Percentiles rank a stretch among this genome's conserved stretches.
Evolutionary conservation across 2,113 vertebrate genomes (phyloP).

Genomic region (Myotis brandtii): DNA sequence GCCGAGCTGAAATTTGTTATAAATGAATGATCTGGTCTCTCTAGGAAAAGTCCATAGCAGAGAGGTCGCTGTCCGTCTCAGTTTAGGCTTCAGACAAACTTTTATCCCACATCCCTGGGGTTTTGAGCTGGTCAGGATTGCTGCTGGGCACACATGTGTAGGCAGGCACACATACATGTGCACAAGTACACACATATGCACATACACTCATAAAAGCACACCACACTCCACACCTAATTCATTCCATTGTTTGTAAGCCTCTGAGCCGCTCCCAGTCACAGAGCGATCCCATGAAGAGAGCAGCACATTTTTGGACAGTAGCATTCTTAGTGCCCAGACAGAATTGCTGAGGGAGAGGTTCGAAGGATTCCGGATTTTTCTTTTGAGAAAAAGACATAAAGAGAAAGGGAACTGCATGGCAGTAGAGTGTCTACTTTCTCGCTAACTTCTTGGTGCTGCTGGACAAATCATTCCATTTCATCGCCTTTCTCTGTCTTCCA

Average conservation of each 20-base stretch:
- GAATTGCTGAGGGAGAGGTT: not conserved
- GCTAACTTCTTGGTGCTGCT: not conserved
- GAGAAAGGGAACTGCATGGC: no score
- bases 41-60: not conserved
- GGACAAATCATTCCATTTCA: not conserved
- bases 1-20: not conserved
- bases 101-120: not conserved
- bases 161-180: no score
- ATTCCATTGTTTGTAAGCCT: not conserved
- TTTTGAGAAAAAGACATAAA: not conserved
- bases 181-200: not conserved
- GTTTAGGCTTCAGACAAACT: not conserved
- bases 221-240: not conserved
- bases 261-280: not conserved
- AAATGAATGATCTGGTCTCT: conserved; percentile 46
- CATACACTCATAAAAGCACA: not conserved
- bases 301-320: not conserved
- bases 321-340: not conserved
- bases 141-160: not conserved
- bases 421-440: not conserved
- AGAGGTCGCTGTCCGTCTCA: not conserved
- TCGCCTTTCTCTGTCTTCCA: not conserved
- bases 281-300: not conserved
- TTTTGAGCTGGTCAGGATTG: not conserved
- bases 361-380: not conserved